Evolutionary conservation across 2,888 invertebrate genomes (phyloP), one percentile per base, ranked within the genome.

Genomic region (Cryptocephalus moraei): DNA sequence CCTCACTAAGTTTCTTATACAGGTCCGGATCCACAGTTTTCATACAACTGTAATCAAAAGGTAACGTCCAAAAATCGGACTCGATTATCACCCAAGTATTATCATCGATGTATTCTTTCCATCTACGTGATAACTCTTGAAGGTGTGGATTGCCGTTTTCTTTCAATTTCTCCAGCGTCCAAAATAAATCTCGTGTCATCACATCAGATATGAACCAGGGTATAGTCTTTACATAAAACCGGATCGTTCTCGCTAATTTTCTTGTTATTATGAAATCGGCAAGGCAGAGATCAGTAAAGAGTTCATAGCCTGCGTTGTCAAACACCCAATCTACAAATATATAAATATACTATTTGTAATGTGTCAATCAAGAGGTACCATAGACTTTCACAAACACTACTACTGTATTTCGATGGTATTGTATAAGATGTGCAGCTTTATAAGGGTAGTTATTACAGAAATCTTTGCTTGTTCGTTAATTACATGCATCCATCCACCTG

Each of bases 131-230:
- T 9, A 85, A 62, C 1, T 58, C 50, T 46, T 66, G 65, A 36
- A 67, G 48, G 13, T 39, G 44, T 36, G 59, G 46, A 48, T 71
- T 66, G 1, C 60, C 57, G 45, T 56, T 65, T 33, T 45, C 48
- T 33, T 53, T 56, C 59, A 82, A 65, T 49, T 70, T 67, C 1
- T 76, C 61, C 12, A 91, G 55, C 1, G 78, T 75, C 82, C 84
- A 86, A 61, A 76, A 57, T 48, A 94, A 85, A 72, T 99, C 97
- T 1, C 66, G 59, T 1, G 62, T 63, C 12, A 83, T 89, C 0
- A 85, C 88, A 67, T 99, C 97, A 0, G 95, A 96, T 8, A 99
- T 82, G 67, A 88, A 99, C 97, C 97, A 99, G 0, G 96, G 95
- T 53, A 91, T 83, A 3, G 77, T 74, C 74, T 97, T 96, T 0